Evolutionary conservation across 2,797 vertebrate genomes (phyloP).

Genomic region (Carduelis carduelis): DNA sequence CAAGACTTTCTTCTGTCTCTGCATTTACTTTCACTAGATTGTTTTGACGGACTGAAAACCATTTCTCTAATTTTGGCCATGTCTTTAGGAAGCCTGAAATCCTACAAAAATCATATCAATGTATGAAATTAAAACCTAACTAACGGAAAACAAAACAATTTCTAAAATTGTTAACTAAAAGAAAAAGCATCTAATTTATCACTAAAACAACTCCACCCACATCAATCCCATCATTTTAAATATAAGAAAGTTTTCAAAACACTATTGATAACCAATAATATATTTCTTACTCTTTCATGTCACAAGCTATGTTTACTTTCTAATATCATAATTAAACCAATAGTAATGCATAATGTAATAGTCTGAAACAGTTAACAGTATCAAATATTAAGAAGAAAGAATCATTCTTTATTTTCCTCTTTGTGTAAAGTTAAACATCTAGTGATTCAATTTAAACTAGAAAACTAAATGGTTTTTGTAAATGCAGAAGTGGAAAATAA

Average conservation of each 20-base stretch:
- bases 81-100: conserved; percentile 83
- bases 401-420: not conserved
- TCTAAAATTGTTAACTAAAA: not conserved
- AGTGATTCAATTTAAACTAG: not conserved
- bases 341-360: not conserved
- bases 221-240: not conserved
- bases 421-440: not conserved
- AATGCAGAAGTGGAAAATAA: not conserved
- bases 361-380: not conserved
- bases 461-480: not conserved
- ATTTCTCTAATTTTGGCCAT: conserved; percentile 85
- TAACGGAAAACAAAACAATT: not conserved
- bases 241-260: not conserved
- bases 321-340: not conserved
- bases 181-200: not conserved
- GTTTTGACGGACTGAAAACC: conserved; percentile 82
- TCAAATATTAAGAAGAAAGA: not conserved
- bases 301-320: not conserved
- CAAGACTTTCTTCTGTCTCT: conserved; percentile 72
- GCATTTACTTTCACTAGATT: conserved; percentile 84
- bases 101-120: conserved; percentile 69
- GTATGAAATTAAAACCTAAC: not conserved
- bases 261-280: not conserved
- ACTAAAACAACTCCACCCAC: not conserved
- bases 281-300: not conserved